Evolutionary conservation across 2,888 invertebrate species (phyloP), one percentile per base, ranked within the genome.

Genomic region (Cheiracanthium punctorium): DNA sequence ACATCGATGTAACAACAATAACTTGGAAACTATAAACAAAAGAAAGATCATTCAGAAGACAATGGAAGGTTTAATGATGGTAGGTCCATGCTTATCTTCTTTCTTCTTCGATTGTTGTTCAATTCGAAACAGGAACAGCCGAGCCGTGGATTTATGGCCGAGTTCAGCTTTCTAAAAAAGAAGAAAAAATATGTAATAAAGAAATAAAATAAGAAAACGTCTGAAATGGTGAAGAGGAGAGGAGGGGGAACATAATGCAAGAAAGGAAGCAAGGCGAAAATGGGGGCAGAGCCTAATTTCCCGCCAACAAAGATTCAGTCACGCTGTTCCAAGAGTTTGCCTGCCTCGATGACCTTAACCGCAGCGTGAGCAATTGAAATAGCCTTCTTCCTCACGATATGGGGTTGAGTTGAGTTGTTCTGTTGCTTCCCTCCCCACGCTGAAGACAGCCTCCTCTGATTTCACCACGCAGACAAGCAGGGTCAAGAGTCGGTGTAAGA

Each of bases 331-430:
- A 71, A 79, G 73, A 64, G 73, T 72, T n/a, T 41, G 77, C 71
- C 58, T 58, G 58, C 24, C 58, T 73, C 73, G 77, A 58, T 85
- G 84, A 85, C 84, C 79, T 85, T 85, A 85, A 85, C 84, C 84
- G 84, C 41, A 37, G 28, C 33, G 71, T 71, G 58, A 58, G 43
- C 71, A 29, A 43, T 43, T 17, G 43, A 71, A 43, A 41, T 37
- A 29, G 71, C 43, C 37, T 71, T 71, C 71, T 28, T 71, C 71
- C 71, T 71, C 71, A 71, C 71, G 71, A 33, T 71, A 33, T 69
- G 33, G 58, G 58, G 58, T 10, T 37, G 37, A 37, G 37, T 58
- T 58, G 58, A 58, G 58, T 58, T 58, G 58, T 17, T 8, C 12
- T 24, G 58, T 58, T 20, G 24, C 24, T 24, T 58, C 58, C 12